phyloP scores from a whole-genome alignment of 2,888 invertebrate species.

The Scrobipalpa atriplicella region DNA sequence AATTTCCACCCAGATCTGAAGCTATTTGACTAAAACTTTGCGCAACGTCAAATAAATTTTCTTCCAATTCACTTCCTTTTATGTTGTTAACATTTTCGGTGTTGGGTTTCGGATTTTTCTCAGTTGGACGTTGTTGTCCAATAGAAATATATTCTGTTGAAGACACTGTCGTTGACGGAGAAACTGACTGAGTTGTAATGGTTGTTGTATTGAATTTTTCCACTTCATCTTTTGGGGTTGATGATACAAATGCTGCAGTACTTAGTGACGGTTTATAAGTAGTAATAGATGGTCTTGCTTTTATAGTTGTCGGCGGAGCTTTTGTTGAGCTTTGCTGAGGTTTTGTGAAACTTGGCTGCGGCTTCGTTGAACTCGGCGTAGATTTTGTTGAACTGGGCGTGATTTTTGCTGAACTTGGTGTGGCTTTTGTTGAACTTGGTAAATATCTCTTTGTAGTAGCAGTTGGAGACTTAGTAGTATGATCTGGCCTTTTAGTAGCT shows the following conservation, averaged over 20 bases:
- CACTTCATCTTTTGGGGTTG: conserved; percentile 45
- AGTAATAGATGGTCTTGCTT: conserved; percentile 28
- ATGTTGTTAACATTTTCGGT: conserved; percentile 34
- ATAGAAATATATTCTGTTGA: conserved; percentile 59
- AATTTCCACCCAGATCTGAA: conserved; percentile 69
- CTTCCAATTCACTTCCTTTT: conserved; percentile 49
- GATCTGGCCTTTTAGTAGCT: conserved; percentile 47
- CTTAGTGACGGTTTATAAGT: conserved; percentile 33
- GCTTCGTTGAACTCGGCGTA: background rate
- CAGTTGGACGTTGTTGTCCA: conserved; percentile 38
- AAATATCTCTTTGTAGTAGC: conserved; percentile 45
- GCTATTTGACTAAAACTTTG: conserved; percentile 79
- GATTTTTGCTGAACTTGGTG: conserved; percentile 37
- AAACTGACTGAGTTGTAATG: conserved; percentile 73
- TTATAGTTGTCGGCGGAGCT: conserved; percentile 19
- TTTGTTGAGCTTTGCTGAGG: conserved; percentile 24
- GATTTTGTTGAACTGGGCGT: conserved; percentile 26
- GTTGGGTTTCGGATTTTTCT: conserved; percentile 35
- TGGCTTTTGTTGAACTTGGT: conserved; percentile 38
- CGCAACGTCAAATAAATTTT: conserved; percentile 71
- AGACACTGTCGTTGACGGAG: conserved; percentile 66
- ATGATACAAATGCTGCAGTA: conserved; percentile 38
- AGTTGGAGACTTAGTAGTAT: conserved; percentile 40
- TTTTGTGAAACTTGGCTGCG: background rate
- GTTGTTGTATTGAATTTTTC: conserved; percentile 66